A percentile compares a stretch with the other conserved stretches of the same genome.
Evolutionary conservation across 2,797 vertebrate genomes (phyloP).

Genomic region (Onychomys leucogaster): DNA sequence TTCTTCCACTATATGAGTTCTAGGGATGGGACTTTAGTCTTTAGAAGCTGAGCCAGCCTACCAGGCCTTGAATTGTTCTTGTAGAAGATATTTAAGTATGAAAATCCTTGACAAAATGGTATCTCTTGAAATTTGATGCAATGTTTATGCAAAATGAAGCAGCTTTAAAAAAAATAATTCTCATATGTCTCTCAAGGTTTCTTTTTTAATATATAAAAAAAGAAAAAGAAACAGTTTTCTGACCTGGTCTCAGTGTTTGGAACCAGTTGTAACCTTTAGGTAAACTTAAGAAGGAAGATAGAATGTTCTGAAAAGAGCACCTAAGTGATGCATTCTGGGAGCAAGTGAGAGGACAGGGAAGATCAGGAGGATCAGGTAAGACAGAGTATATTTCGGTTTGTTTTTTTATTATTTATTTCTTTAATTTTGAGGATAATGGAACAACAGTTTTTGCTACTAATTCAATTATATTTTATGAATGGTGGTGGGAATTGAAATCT

Average conservation of each 20-base stretch:
- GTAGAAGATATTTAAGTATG: not conserved
- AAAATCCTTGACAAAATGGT: not conserved
- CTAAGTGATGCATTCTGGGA: not conserved
- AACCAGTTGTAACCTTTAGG: not conserved
- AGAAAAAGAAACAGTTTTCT: not conserved
- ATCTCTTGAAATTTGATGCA: not conserved
- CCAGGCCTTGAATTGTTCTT: not conserved
- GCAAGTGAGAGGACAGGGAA: not conserved
- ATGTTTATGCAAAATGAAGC: fast-evolving
- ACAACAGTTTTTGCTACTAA: not conserved
- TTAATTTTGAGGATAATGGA: not conserved
- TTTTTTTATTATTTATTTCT: not conserved
- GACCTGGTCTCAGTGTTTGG: not conserved
- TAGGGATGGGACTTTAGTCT: not conserved
- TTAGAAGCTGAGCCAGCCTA: not conserved
- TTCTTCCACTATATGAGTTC: not conserved
- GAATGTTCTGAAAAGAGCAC: not conserved
- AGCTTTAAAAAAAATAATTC: not conserved
- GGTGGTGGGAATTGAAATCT: not conserved
- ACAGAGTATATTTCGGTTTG: not conserved
- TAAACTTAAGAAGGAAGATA: not conserved
- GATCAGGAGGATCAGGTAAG: not conserved
- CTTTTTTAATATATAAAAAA: not conserved
- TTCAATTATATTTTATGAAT: slow-evolving; percentile 22
- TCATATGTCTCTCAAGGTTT: not conserved